These are phyloP conservation scores for Struthio camelus DNA, from an alignment of 2,113 vertebrate species.

Conservation along the genomic window DNA sequence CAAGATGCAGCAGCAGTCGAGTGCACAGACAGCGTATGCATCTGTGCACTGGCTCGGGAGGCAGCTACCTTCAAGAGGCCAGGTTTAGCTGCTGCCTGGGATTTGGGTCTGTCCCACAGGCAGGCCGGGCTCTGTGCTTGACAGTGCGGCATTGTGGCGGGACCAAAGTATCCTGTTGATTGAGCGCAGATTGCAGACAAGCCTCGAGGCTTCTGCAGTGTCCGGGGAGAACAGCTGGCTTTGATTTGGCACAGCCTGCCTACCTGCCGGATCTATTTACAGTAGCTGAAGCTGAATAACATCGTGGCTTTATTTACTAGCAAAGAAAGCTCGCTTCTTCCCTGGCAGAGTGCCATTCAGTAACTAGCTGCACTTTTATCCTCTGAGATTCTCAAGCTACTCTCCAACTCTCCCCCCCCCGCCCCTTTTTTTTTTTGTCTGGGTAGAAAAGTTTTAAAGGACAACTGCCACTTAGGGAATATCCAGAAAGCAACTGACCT, in stretches of 20 bases:
- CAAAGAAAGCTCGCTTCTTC: slow-evolving; percentile 7
- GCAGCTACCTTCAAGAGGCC: neutral
- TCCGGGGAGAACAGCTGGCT: slow-evolving; percentile 65
- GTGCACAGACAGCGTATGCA: neutral
- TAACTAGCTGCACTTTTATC: slow-evolving; percentile 13
- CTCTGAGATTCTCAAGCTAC: neutral
- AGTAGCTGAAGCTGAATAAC: slow-evolving; percentile 35
- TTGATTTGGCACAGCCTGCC: slow-evolving; percentile 26
- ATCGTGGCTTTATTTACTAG: slow-evolving; percentile 18
- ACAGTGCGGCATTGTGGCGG: neutral
- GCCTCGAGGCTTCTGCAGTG: neutral
- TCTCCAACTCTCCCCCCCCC: no score
- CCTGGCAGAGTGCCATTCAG: slow-evolving; percentile 1
- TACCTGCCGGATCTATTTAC: slow-evolving; percentile 52
- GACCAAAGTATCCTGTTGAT: slow-evolving; percentile 21
- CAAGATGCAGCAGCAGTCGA: neutral
- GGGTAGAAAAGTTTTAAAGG: slow-evolving; percentile 38
- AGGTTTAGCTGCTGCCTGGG: slow-evolving; percentile 56
- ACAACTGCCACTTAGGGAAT: slow-evolving; percentile 52
- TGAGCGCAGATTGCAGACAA: slow-evolving; percentile 57
- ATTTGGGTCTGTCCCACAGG: slow-evolving; percentile 48
- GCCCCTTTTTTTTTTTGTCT: neutral
- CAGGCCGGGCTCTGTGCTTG: neutral
- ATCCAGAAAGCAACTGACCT: slow-evolving; percentile 44
- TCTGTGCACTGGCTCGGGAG: slow-evolving; percentile 45